Evolutionary conservation across 2,888 invertebrate genomes (phyloP), one percentile per base, ranked within the genome.

Genomic region (Girardia tigrina): DNA sequence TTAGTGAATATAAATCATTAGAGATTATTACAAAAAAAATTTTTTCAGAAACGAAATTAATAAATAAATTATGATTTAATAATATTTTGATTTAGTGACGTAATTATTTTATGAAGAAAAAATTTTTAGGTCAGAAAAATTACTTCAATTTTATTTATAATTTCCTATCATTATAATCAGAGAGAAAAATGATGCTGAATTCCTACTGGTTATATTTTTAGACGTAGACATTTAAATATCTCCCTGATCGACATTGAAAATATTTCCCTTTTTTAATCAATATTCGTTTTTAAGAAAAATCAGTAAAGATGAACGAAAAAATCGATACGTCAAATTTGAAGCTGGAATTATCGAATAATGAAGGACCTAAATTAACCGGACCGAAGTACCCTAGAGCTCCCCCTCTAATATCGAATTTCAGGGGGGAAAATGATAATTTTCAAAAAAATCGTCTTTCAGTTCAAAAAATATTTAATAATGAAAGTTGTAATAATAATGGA

Each of bases 361-460:
- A 56, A 12, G 23, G n/a, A 6, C n/a, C 4, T 56, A 4, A 6
- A 56, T 56, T 56, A 56, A 56, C 56, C n/a, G 56, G 56, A 20
- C 56, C 56, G n/a, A 56, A 56, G 23, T 56, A 56, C n/a, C 56
- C 56, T 56, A 56, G 56, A 56, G 56, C 56, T 16, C 56, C 56
- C 23, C 56, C 56, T 20, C n/a, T 56, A 20, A 56, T 56, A 23
- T 56, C 56, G 23, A 56, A 56, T 56, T 56, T 12, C 23, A 4
- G 56, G 23, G 56, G 56, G n/a, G 56, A 56, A 56, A 56, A 20
- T 4, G 56, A 56, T 56, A 56, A n/a, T 56, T 56, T 56, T 56
- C 56, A 56, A 56, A 23, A 23, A 8, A 56, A 56, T 56, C 4
- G n/a, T 6, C n/a, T 56, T 56, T 8, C 56, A 56, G n/a, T 56